Evolutionary conservation across 2,113 vertebrate genomes (phyloP).

Genomic region (Phalacrocorax carbo): DNA sequence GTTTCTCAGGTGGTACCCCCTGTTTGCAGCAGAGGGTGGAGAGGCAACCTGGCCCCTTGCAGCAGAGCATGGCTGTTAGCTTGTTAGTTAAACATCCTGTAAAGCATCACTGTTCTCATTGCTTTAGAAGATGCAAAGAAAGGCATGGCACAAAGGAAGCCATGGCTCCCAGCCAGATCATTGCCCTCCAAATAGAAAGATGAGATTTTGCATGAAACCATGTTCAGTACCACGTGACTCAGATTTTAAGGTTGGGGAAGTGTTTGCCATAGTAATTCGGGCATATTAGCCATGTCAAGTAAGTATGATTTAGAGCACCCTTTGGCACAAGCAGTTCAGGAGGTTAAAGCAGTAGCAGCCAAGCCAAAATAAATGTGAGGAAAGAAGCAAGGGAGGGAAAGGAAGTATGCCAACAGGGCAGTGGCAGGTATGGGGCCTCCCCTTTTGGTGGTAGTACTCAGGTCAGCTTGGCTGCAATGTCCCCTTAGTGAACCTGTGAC

Average conservation of each 20-base stretch:
- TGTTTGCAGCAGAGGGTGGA: not conserved
- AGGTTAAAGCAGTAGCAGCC: not conserved
- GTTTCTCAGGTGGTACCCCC: not conserved
- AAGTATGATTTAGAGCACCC: not conserved
- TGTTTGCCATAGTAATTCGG: not conserved
- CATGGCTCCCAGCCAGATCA: not conserved
- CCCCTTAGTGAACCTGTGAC: not conserved
- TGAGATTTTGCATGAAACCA: not conserved
- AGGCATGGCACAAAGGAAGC: not conserved
- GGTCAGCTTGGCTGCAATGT: not conserved
- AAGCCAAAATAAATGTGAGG: not conserved
- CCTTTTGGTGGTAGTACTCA: not conserved
- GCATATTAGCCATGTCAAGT: not conserved
- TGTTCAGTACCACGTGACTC: not conserved
- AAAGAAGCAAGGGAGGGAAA: not conserved
- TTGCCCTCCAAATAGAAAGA: not conserved
- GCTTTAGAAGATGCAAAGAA: not conserved
- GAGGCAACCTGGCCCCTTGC: not conserved
- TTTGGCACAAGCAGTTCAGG: not conserved
- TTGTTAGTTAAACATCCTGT: not conserved
- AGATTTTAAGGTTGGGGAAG: not conserved
- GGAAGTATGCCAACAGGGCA: not conserved
- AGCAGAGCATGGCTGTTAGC: not conserved
- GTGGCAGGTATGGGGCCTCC: not conserved
- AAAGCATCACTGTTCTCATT: not conserved